Conservation (phyloP, 2,113 vertebrate genomes). For the Fregetta grallaria region DNA sequence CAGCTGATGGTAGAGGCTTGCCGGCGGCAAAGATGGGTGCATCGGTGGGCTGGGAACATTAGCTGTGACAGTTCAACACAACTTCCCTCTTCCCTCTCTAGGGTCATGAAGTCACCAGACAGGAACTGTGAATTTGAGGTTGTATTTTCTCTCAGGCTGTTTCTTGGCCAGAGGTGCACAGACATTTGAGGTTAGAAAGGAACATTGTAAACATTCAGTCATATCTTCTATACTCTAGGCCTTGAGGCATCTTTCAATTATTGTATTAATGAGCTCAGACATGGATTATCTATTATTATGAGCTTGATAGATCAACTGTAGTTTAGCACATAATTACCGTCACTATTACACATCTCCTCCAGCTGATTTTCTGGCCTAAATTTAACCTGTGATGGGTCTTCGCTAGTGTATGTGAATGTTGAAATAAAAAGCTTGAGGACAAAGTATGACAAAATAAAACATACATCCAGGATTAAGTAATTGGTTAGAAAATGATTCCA, state of each 20-base stretch:
- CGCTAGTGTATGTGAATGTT: neutral
- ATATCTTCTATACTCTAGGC: neutral
- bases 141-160: neutral
- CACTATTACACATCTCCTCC: neutral
- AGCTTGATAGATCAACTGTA: neutral
- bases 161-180: neutral
- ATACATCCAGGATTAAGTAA: neutral
- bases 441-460: neutral
- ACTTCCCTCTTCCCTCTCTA: neutral
- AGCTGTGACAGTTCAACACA: neutral
- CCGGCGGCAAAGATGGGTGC: accelerated
- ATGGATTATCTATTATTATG: neutral
- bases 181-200: neutral
- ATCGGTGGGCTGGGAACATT: accelerated
- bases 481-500: neutral
- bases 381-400: neutral
- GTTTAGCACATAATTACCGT: neutral
- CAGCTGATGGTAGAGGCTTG: neutral
- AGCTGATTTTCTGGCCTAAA: neutral
- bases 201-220: neutral
- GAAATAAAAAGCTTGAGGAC: neutral
- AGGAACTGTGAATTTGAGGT: neutral
- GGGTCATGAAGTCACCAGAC: neutral
- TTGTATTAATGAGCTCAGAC: neutral
- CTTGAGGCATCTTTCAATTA: neutral